These are phyloP conservation scores for Brevimyrus niger DNA, from an alignment of 2,113 vertebrate species.

Conservation along the genomic window DNA sequence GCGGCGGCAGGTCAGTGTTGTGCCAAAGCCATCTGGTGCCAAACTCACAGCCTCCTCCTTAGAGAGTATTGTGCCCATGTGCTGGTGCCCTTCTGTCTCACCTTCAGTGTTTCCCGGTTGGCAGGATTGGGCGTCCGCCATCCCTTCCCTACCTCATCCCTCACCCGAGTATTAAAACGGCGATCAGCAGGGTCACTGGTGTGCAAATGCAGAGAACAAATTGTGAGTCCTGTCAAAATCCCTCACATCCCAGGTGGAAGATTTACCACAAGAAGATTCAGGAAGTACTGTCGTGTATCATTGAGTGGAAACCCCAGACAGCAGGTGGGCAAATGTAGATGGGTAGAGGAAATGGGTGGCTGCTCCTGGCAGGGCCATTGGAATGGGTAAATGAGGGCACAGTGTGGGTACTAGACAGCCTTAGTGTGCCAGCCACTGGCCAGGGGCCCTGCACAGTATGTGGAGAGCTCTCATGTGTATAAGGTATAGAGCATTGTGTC, in stretches of 20 bases:
- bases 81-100: neutral
- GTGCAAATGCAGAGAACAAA: conserved; percentile 5
- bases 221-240: neutral
- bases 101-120: neutral
- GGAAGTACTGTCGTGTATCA: neutral
- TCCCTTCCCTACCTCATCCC: neutral
- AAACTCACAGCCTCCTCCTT: neutral
- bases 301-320: neutral
- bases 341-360: neutral
- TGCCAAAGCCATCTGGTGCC: neutral
- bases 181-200: neutral
- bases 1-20: neutral
- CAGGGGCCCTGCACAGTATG: neutral
- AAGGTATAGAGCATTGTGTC: neutral
- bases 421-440: neutral
- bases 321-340: neutral
- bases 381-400: neutral
- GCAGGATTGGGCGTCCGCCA: neutral
- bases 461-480: neutral
- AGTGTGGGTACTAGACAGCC: neutral
- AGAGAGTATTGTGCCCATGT: neutral
- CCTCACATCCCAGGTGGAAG: neutral
- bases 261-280: neutral
- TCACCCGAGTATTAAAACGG: neutral
- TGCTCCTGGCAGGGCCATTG: neutral